Base-by-base conservation (phyloP, 1,140 invertebrate species). In the Heliothis subflexa region DNA sequence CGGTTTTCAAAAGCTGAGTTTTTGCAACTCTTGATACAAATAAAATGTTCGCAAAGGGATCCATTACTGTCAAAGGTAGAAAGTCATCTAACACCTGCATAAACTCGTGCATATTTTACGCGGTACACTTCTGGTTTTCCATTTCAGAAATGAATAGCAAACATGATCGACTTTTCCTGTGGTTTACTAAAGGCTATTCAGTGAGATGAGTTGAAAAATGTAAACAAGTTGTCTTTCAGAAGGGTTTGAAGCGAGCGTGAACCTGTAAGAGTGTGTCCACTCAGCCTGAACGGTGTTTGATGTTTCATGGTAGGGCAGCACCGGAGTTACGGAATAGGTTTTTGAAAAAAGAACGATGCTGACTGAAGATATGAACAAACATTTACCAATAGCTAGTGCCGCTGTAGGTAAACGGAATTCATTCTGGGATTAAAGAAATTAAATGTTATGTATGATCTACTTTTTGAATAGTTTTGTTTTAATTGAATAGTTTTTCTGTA, bases 171-270 rank as follows among this genome's bases (percentile, higher is more conserved):
- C 21, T 28, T 70, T 28, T 28, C 66, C 47, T 70, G 18, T 50
- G 45, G 64, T 50, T 68, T 66, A 49, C 64, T 68, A 52, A 70
- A 70, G 66, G 47, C 66, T 50, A 70, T 70, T 52, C 66, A 70
- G 18, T n/a, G 45, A 70, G 47, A 70, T 70, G 66, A 70, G 66
- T 52, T 70, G 47, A 70, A 70, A 68, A 70, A 70, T 70, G 66
- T 70, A 70, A 70, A 70, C 66, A 70, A 70, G 66, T 70, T 52
- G 66, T 50, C 47, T 70, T 70, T 70, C 66, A 70, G 45, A 52
- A 28, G 14, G 28, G 61, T 70, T 70, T 70, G 47, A 70, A 50
- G 66, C 47, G 47, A 52, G 25, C 61, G 66, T 52, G 13, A 50
- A 52, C 11, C 66, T 66, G 62, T 40, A 68, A 52, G 47, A 28